A percentile compares a stretch with the other conserved stretches of the same genome.
These are phyloP conservation scores for Vanacampus margaritifer DNA, from an alignment of 2,113 vertebrate species.

Conservation along the genomic window DNA sequence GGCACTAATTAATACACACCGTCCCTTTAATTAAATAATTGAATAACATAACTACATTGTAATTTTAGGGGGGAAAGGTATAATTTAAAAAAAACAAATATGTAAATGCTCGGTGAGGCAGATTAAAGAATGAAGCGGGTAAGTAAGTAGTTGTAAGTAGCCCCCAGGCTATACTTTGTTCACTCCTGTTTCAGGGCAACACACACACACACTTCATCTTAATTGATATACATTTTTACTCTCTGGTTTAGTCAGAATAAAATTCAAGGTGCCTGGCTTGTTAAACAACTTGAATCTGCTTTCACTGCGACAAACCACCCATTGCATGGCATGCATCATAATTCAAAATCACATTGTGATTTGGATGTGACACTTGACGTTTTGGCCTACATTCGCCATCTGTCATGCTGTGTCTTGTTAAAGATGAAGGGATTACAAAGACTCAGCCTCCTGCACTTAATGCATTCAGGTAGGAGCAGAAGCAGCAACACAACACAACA, in stretches of 20 bases:
- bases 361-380: not conserved
- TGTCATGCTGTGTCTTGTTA: constrained; percentile 13
- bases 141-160: no score
- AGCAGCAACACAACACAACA: constrained; percentile 9
- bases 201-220: not conserved
- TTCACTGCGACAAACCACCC: not conserved
- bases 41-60: no score
- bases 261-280: not conserved
- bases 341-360: not conserved
- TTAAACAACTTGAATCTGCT: not conserved
- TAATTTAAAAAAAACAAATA: no score
- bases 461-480: constrained; percentile 20
- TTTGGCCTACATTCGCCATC: constrained; percentile 47
- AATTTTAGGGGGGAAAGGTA: no score
- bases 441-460: constrained; percentile 29
- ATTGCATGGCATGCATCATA: not conserved
- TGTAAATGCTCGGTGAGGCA: no score
- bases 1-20: no score
- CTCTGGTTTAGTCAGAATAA: constrained; percentile 15
- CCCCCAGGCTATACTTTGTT: no score
- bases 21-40: no score
- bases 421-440: constrained; percentile 46
- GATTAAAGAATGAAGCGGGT: no score
- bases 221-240: not conserved
- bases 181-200: not conserved